Conservation (phyloP, 2,888 invertebrate species). For the Deilephila elpenor region DNA sequence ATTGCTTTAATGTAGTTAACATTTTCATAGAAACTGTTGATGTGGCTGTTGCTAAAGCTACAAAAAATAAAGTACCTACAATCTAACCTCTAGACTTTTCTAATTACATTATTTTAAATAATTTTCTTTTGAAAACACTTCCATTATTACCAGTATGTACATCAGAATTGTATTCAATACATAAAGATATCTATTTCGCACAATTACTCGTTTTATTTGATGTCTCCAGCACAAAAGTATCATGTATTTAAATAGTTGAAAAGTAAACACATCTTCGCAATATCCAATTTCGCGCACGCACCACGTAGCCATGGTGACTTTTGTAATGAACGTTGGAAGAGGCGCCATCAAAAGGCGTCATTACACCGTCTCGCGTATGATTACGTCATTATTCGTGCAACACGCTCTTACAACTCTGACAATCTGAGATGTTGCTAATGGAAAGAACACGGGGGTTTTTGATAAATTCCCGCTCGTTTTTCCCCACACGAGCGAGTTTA, state of each 20-base stretch:
- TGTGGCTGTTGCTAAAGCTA: background rate
- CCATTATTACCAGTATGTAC: too few relatives aligned
- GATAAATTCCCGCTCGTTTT: slow-evolving; percentile 72
- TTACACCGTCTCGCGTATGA: slow-evolving; percentile 71
- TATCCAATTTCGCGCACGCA: slow-evolving; percentile 65
- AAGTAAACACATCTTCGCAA: slow-evolving; percentile 64
- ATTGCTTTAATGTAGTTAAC: background rate
- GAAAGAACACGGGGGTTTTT: slow-evolving; percentile 76
- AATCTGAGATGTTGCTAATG: slow-evolving; percentile 81
- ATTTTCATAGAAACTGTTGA: background rate
- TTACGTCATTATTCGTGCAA: slow-evolving; percentile 73
- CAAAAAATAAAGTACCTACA: background rate
- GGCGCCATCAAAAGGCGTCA: slow-evolving; percentile 72
- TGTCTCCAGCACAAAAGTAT: slow-evolving; percentile 5
- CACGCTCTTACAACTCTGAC: slow-evolving; percentile 68
- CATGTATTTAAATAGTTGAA: slow-evolving; percentile 51
- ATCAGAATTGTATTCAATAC: too few relatives aligned
- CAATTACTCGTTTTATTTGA: slow-evolving; percentile 10
- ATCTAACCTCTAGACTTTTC: background rate
- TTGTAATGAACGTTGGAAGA: slow-evolving; percentile 67
- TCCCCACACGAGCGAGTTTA: slow-evolving; percentile 59
- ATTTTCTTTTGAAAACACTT: too few relatives aligned
- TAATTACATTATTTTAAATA: background rate
- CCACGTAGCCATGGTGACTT: slow-evolving; percentile 70
- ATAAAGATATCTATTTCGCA: background rate